A percentile compares a stretch with the other conserved stretches of the same genome.
Evolutionary conservation across 2,113 vertebrate species (phyloP).

Genomic region (Gallinago media): DNA sequence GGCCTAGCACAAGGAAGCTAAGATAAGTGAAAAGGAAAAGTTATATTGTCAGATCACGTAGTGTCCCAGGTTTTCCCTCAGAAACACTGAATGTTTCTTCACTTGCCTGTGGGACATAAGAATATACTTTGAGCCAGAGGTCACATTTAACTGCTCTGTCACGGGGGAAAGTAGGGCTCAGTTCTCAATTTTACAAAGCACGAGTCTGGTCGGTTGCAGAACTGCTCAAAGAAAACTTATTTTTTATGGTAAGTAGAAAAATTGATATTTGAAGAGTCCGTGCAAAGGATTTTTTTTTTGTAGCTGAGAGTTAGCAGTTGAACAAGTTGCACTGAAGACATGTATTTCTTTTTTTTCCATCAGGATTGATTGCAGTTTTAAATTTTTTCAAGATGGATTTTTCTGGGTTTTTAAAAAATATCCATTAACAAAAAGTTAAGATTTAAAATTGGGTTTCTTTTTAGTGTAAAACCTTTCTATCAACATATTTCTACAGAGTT

Average conservation of each 20-base stretch:
- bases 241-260: neutral
- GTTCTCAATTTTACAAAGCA: neutral
- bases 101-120: neutral
- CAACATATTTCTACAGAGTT: neutral
- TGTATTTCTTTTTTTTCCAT: neutral
- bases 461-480: neutral
- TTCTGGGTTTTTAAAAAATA: neutral
- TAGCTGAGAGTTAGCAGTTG: neutral
- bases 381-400: neutral
- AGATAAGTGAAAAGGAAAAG: neutral
- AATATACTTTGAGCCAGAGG: neutral
- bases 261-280: neutral
- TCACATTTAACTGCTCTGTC: neutral
- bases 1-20: neutral
- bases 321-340: neutral
- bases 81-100: neutral
- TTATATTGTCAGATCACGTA: neutral
- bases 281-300: neutral
- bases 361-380: neutral
- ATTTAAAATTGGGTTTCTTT: neutral
- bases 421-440: neutral
- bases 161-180: neutral
- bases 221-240: neutral
- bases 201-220: neutral
- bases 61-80: neutral